Conservation (phyloP, 2,888 invertebrate species). For the Lagria hirta region DNA sequence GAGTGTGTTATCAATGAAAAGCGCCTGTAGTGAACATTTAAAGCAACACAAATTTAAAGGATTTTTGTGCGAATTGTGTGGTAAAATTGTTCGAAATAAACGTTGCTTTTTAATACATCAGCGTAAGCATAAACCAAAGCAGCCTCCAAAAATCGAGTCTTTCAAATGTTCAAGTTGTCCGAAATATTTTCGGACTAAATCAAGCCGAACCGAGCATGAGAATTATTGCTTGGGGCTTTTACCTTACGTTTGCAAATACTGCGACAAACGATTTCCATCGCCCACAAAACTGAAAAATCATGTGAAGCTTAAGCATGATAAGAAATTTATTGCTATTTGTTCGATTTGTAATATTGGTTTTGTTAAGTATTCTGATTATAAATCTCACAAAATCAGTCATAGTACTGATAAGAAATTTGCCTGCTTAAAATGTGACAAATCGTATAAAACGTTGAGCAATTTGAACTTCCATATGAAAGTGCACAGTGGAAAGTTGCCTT, state of each 20-base stretch:
- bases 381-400: conserved; percentile 51
- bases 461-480: conserved; percentile 52
- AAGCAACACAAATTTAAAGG: conserved; percentile 41
- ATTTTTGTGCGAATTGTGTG: conserved; percentile 49
- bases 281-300: conserved; percentile 50
- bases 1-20: conserved; percentile 41
- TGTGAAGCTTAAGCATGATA: conserved; percentile 49
- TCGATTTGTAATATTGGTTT: conserved; percentile 52
- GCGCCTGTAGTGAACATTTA: conserved; percentile 42
- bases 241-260: conserved; percentile 46
- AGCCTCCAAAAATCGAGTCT: conserved; percentile 34
- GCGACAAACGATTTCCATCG: conserved; percentile 48
- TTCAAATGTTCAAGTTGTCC: conserved; percentile 46
- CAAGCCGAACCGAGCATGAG: conserved; percentile 48
- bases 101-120: conserved; percentile 36
- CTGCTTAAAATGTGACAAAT: conserved; percentile 48
- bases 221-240: conserved; percentile 48
- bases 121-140: conserved; percentile 23
- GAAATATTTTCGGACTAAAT: conserved; percentile 46
- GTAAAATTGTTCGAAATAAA: conserved; percentile 37
- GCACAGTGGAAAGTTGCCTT: conserved; percentile 46
- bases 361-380: conserved; percentile 50
- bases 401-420: conserved; percentile 50
- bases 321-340: conserved; percentile 51
- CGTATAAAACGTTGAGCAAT: conserved; percentile 51